Evolutionary conservation across 2,888 invertebrate genomes (phyloP), one percentile per base, ranked within the genome.

Genomic region (Himalopsyche japonica): DNA sequence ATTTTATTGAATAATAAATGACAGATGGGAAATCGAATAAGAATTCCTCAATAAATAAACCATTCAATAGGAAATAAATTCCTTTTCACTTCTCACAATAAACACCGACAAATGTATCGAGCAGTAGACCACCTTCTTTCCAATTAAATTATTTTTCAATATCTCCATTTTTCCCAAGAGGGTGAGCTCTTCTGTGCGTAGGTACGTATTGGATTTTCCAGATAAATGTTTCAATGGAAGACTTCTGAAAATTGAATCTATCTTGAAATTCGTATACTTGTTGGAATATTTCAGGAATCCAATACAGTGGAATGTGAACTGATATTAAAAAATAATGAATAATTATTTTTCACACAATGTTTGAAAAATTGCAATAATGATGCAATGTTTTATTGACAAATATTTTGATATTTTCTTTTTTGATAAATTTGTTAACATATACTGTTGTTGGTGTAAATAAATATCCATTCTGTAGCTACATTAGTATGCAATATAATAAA

Each of bases 161-260:
- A 48, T 82, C 76, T 76, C 80, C 34, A 27, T 47, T 47, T 82
- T 79, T 79, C 79, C 82, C 79, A 24, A 32, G 8, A 79, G 82
- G 79, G 57, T 49, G 43, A 48, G 79, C 57, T 78, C 20, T 77
- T 77, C 48, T 77, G 77, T 49, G 82, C 76, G 48, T 57, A 57
- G 57, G 57, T 57, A 43, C 15, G 43, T 43, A 76, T 37, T 79
- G 43, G 83, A 83, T 83, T 76, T 80, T 83, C 49, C 47, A 43
- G 79, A 83, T 79, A 80, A 83, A 83, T 83, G 79, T 80, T 80
- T 83, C 83, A 79, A 79, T 27, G 20, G 43, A 83, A 76, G 80
- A 79, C 79, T 76, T 80, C 48, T 47, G 83, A 79, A 83, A 82
- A 83, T 83, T 83, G 79, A 83, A 80, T 83, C 80, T 80, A 64